phyloP scores from a whole-genome alignment of 2,888 invertebrate species.

The Netelia fuscicornis region DNA sequence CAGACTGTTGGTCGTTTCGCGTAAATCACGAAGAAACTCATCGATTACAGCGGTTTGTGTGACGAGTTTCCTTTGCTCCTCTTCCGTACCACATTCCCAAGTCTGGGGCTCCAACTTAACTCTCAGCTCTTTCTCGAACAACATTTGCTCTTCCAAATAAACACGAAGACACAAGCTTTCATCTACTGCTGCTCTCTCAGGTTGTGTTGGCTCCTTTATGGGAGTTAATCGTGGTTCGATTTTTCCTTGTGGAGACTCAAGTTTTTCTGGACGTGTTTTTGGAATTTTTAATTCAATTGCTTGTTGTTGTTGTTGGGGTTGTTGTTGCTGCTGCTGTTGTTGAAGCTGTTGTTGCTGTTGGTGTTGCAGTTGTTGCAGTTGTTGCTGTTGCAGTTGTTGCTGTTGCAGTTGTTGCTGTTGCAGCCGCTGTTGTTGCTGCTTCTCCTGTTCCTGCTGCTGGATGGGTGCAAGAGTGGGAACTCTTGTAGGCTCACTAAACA shows the following conservation, averaged over 20 bases:
- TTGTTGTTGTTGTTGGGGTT: constrained; percentile 26
- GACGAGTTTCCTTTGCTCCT: constrained; percentile 86
- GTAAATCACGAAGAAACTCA: constrained; percentile 88
- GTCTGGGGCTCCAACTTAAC: constrained; percentile 73
- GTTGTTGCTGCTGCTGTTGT: constrained; percentile 35
- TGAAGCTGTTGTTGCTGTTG: constrained; percentile 43
- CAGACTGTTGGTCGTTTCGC: constrained; percentile 87
- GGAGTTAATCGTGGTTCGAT: constrained; percentile 51
- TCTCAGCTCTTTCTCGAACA: constrained; percentile 81
- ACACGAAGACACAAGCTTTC: constrained; percentile 77
- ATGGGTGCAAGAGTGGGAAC: constrained; percentile 22
- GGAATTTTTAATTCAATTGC: constrained; percentile 65
- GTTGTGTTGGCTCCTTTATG: constrained; percentile 70
- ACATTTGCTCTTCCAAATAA: constrained; percentile 79
- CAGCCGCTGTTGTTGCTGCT: constrained; percentile 13
- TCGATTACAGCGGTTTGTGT: constrained; percentile 86
- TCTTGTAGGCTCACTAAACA: constrained; percentile 61
- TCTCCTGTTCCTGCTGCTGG: constrained; percentile 41
- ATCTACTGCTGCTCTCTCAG: constrained; percentile 75
- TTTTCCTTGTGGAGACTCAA: constrained; percentile 63
- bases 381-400: constrained; percentile 38
- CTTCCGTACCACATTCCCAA: constrained; percentile 86
- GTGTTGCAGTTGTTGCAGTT: constrained; percentile 47
- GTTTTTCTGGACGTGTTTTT: constrained; percentile 57
- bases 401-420: constrained; percentile 32